phyloP scores from a whole-genome alignment of 2,797 vertebrate genomes.

The Rhabdomys pumilio region DNA sequence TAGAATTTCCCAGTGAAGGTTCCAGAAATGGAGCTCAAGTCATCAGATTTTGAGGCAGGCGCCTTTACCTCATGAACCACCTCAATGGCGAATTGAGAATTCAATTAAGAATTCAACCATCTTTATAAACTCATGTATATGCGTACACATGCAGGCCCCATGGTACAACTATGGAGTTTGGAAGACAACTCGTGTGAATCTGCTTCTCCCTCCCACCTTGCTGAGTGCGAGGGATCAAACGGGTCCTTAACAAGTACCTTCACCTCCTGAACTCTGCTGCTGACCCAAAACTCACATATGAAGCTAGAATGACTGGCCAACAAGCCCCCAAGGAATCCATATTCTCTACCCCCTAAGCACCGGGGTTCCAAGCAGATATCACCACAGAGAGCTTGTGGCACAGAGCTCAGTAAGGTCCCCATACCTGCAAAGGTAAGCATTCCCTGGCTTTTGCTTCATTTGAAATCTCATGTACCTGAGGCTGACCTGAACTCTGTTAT shows the following conservation, averaged over 20 bases:
- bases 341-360: neutral
- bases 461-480: neutral
- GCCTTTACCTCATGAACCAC: neutral
- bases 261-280: neutral
- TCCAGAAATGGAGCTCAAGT: neutral
- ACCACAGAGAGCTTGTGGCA: neutral
- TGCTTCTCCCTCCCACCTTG: neutral
- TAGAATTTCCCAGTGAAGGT: neutral
- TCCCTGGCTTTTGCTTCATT: neutral
- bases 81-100: too few relatives aligned
- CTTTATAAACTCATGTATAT: neutral
- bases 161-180: too few relatives aligned
- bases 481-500: neutral
- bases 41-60: neutral
- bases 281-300: neutral
- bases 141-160: rapidly evolving
- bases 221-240: neutral
- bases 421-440: too few relatives aligned
- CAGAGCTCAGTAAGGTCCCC: too few relatives aligned
- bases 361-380: too few relatives aligned
- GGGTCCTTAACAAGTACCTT: neutral
- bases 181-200: neutral
- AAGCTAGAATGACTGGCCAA: neutral
- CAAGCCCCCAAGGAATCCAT: neutral
- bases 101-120: neutral